Percentiles rank a stretch among this genome's conserved stretches.
Evolutionary conservation across 92 coral and sea anemone species (phyloP).

Genomic region (Palythoa grandis): DNA sequence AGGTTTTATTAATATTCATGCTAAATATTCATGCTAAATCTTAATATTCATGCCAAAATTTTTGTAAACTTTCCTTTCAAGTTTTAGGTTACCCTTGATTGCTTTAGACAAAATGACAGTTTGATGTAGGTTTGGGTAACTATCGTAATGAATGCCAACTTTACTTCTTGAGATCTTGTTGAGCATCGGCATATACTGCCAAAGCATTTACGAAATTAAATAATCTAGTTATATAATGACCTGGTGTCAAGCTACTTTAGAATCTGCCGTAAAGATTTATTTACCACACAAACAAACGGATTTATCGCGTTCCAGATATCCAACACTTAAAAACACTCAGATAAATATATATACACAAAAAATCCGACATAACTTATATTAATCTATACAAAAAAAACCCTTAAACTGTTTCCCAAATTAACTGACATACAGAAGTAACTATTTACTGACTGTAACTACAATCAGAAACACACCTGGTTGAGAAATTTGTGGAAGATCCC

Average conservation of each 20-base stretch:
- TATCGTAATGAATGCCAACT: too few species aligned
- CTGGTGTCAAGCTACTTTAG: not conserved
- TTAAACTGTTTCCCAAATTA: not conserved
- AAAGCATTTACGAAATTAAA: not conserved
- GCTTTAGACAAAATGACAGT: too few species aligned
- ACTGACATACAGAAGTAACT: not conserved
- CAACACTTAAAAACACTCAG: not conserved
- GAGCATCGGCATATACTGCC: not conserved
- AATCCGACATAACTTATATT: not conserved
- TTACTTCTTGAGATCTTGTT: not conserved
- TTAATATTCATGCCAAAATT: too few species aligned
- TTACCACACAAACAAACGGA: not conserved
- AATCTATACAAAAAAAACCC: not conserved
- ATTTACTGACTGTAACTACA: too few species aligned
- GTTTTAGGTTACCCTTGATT: too few species aligned
- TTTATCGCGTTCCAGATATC: not conserved
- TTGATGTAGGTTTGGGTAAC: too few species aligned
- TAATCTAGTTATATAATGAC: not conserved
- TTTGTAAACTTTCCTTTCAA: too few species aligned
- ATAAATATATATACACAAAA: not conserved
- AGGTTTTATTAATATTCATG: too few species aligned
- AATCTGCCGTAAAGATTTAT: not conserved
- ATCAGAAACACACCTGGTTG: conserved; percentile 22
- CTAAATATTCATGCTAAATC: too few species aligned
- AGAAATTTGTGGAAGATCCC: conserved; percentile 6